Evolutionary conservation across 2,888 invertebrate species (phyloP).

Genomic region (Sinopyrophorus schimmeli): DNA sequence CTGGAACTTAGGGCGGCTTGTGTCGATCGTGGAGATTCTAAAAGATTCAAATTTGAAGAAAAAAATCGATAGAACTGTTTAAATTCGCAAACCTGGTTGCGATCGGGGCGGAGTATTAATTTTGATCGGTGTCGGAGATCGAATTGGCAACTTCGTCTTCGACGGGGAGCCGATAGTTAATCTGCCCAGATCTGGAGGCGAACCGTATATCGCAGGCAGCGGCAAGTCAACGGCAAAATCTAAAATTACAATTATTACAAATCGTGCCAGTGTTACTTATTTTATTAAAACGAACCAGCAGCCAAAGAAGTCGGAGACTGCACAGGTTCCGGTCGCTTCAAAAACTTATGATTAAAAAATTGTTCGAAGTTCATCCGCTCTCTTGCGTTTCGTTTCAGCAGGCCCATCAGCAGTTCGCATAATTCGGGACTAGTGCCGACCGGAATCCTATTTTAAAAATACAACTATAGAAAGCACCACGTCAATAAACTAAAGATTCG

Average conservation of each 20-base stretch:
- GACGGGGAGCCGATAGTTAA: slow-evolving; percentile 25
- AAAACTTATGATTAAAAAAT: slow-evolving; percentile 94
- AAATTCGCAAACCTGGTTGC: slow-evolving; percentile 43
- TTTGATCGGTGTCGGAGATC: slow-evolving; percentile 47
- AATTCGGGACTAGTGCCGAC: slow-evolving; percentile 89
- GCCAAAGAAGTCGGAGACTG: slow-evolving; percentile 52
- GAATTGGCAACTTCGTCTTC: slow-evolving; percentile 28
- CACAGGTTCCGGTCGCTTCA: slow-evolving; percentile 67
- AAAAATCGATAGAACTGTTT: neutral
- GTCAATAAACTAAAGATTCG: slow-evolving; percentile 49
- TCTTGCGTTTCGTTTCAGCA: slow-evolving; percentile 88
- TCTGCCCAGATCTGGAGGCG: slow-evolving; percentile 42
- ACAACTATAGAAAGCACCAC: slow-evolving; percentile 10
- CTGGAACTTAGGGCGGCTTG: slow-evolving; percentile 59
- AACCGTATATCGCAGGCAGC: slow-evolving; percentile 46
- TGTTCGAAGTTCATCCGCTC: slow-evolving; percentile 96
- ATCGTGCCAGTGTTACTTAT: too few species aligned
- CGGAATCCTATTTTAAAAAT: slow-evolving; percentile 72
- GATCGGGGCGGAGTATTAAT: slow-evolving; percentile 47
- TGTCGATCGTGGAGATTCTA: slow-evolving; percentile 52
- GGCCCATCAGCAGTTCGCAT: slow-evolving; percentile 80
- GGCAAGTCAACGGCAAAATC: slow-evolving; percentile 44
- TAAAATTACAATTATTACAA: too few species aligned
- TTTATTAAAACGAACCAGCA: slow-evolving; percentile 32
- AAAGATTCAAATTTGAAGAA: slow-evolving; percentile 31